Evolutionary conservation across 2,797 vertebrate species (phyloP).

Genomic region (Clamator glandarius): DNA sequence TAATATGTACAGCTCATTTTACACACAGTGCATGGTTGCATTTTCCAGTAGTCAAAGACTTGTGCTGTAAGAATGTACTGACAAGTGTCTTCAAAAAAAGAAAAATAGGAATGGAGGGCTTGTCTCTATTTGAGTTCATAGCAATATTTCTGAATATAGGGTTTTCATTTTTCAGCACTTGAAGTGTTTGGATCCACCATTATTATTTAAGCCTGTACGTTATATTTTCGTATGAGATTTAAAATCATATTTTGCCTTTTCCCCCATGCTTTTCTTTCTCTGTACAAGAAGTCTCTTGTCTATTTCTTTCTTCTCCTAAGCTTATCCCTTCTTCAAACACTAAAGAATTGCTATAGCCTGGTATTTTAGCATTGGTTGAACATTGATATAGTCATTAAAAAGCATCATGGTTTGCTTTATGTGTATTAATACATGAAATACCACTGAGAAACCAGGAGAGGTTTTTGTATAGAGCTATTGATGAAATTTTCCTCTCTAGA

Average conservation of each 20-base stretch:
- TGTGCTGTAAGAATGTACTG: not conserved
- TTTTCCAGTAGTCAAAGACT: not conserved
- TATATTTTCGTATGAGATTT: not conserved
- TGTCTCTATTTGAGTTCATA: not conserved
- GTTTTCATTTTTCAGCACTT: not conserved
- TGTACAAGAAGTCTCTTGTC: not conserved
- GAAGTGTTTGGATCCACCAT: not conserved
- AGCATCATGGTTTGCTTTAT: not conserved
- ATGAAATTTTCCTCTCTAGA: not conserved
- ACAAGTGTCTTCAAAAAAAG: not conserved
- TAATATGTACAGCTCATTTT: rapidly evolving
- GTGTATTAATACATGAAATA: not conserved
- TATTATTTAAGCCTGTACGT: not conserved
- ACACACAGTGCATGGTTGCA: not conserved
- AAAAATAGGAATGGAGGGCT: no score
- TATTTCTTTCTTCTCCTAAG: not conserved
- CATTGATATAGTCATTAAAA: not conserved
- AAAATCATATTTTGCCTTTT: not conserved
- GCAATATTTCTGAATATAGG: not conserved
- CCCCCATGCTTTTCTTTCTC: not conserved
- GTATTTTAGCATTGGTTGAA: not conserved
- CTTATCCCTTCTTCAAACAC: not conserved
- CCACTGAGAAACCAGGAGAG: not conserved
- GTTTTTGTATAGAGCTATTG: not conserved
- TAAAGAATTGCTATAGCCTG: not conserved